phyloP scores from a whole-genome alignment of 2,888 invertebrate genomes.

The Agriopis marginaria region DNA sequence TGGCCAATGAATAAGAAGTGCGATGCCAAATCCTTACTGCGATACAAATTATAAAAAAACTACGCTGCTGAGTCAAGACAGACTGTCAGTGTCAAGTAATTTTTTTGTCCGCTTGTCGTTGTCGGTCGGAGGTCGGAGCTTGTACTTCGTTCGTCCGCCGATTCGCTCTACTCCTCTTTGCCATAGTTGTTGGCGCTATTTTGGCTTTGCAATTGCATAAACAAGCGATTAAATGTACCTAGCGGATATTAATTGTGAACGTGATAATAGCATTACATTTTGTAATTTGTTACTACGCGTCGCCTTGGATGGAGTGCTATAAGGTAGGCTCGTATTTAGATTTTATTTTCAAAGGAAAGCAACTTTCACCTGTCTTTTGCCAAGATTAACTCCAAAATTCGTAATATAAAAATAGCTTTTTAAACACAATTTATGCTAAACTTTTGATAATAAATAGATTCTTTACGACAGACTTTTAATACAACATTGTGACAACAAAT shows the following conservation, averaged over 20 bases:
- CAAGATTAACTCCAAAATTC: neutral
- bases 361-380: conserved; percentile 62
- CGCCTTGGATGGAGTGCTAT: conserved; percentile 4
- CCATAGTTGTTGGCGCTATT: conserved; percentile 56
- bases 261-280: neutral
- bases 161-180: neutral
- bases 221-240: conserved; percentile 21
- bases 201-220: conserved; percentile 41
- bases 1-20: no score
- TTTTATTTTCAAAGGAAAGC: conserved; percentile 48
- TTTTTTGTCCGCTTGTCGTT: no score
- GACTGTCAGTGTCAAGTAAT: no score
- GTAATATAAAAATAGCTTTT: neutral
- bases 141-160: no score
- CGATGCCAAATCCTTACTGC: no score
- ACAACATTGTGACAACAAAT: neutral
- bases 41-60: no score
- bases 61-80: no score
- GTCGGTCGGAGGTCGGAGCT: no score
- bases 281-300: neutral
- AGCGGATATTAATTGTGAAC: conserved; percentile 2
- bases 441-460: neutral
- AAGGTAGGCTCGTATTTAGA: conserved; percentile 30
- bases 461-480: neutral
- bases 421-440: neutral